A percentile compares a stretch with the other conserved stretches of the same genome.
Conservation (phyloP, 2,797 vertebrate genomes). For the Danio aesculapii region DNA sequence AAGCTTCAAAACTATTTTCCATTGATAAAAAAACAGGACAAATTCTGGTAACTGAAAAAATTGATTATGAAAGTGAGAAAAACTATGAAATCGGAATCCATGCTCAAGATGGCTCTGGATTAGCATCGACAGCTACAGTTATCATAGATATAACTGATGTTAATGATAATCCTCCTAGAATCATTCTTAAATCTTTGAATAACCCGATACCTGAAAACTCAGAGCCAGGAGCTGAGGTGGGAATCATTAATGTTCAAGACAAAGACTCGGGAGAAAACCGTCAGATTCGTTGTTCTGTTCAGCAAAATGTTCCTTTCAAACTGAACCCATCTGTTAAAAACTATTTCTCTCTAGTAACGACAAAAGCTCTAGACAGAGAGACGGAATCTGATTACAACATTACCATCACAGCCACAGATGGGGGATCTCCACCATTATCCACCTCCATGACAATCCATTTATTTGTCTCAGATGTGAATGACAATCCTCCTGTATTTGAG, state of each 20-base stretch:
- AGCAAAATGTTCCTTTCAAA: conserved; percentile 69
- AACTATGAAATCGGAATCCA: conserved; percentile 68
- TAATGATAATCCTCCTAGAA: conserved; percentile 72
- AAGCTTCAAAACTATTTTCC: conserved; percentile 55
- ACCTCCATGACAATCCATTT: conserved; percentile 65
- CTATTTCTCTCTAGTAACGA: conserved; percentile 73
- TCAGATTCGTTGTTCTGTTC: conserved; percentile 66
- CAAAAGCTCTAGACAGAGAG: conserved; percentile 70
- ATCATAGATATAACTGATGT: conserved; percentile 68
- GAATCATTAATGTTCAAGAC: conserved; percentile 70
- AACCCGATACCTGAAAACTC: conserved; percentile 65
- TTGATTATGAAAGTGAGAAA: conserved; percentile 66
- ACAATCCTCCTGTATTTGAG: conserved; percentile 63
- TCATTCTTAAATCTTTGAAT: conserved; percentile 65
- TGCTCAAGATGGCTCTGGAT: conserved; percentile 66
- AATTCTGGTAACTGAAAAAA: conserved; percentile 56
- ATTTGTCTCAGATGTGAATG: conserved; percentile 69
- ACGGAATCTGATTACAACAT: conserved; percentile 69
- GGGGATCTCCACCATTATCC: conserved; percentile 64
- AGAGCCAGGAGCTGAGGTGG: conserved; percentile 66
- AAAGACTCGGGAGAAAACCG: conserved; percentile 71
- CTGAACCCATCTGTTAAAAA: conserved; percentile 72
- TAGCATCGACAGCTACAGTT: conserved; percentile 61
- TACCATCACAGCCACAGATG: conserved; percentile 69
- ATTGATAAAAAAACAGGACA: conserved; percentile 64